Base-by-base conservation (phyloP, 2,888 invertebrate species). In the Philereme vetulata region DNA sequence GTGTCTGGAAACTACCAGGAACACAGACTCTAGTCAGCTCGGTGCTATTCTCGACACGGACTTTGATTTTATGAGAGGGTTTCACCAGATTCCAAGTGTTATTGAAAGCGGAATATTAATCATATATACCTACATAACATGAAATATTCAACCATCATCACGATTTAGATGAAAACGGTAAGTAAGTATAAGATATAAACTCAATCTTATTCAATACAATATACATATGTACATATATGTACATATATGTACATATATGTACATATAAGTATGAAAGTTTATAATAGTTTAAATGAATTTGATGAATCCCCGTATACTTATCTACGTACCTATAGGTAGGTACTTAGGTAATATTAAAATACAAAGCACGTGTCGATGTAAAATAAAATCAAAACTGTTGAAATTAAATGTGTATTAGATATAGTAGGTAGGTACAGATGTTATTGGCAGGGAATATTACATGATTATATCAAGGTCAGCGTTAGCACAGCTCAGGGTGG, bases 1-100 rank as follows among this genome's bases (percentile, higher is more conserved):
- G 95, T 93, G 95, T 95, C 95, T 95, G 95, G 95, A 95, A 95
- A 94, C 95, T 95, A 92, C 88, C 90, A 82, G 85, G 88, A 90
- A 90, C 87, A 90, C 87, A 88, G 85, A 80, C 80, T 80, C 71
- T 79, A 77, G 82, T 88, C 81, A 89, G 87, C 73, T 62, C 69
- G 68, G 62, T 70, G 77, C 68, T 56, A 54, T 58, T 56, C 62
- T 60, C 67, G 71, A 70, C 74, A 71, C 72, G 68, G 49, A 60
- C 71, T 70, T 58, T 44, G 45, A 61, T 63, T 65, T 66, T 49
- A 46, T 11, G 43, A 5, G 11, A 36, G 56, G 67, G 56, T 46
- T 61, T 60, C 61, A 56, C 36, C 56, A 64, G 33, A 56, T 45
- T 38, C 6, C 33, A 38, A 21, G 21, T 21, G 21, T 21, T 21